phyloP scores from a whole-genome alignment of 2,888 invertebrate species.

The Hoplodrina ambigua region DNA sequence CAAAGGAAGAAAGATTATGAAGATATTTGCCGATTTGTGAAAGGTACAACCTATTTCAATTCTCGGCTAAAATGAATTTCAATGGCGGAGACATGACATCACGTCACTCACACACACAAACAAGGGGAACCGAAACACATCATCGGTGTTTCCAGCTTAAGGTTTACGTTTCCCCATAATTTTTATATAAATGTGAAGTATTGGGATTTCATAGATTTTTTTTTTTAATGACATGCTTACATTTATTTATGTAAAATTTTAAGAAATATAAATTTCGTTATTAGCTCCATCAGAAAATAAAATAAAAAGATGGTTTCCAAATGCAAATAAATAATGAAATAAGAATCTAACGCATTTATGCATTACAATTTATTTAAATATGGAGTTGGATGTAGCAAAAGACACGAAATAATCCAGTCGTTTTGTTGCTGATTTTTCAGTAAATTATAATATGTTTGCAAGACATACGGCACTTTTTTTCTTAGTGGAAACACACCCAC shows the following conservation, averaged over 20 bases:
- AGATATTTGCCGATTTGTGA: slow-evolving; percentile 87
- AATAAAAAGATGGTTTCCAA: neutral
- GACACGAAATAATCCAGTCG: too few species aligned
- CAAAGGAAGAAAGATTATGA: slow-evolving; percentile 81
- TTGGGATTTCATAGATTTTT: neutral
- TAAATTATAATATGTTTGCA: neutral
- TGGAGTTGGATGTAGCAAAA: too few species aligned
- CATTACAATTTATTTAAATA: too few species aligned
- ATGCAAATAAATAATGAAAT: neutral
- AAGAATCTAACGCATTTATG: neutral
- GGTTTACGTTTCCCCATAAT: slow-evolving; percentile 6
- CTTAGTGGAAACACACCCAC: slow-evolving; percentile 1
- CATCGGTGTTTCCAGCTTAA: slow-evolving; percentile 72
- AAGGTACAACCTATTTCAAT: slow-evolving; percentile 87
- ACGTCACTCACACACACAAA: slow-evolving; percentile 79
- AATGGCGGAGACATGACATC: slow-evolving; percentile 84
- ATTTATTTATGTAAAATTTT: neutral
- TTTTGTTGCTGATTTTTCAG: too few species aligned
- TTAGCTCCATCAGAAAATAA: neutral
- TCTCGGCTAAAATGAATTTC: slow-evolving; percentile 86
- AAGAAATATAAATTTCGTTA: neutral
- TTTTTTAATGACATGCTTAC: neutral
- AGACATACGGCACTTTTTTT: slow-evolving; percentile 14
- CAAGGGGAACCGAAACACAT: slow-evolving; percentile 72
- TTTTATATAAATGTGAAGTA: neutral